Evolutionary conservation across 2,113 vertebrate genomes (phyloP), one percentile per base, ranked within the genome.

Genomic region (Mus pahari): DNA sequence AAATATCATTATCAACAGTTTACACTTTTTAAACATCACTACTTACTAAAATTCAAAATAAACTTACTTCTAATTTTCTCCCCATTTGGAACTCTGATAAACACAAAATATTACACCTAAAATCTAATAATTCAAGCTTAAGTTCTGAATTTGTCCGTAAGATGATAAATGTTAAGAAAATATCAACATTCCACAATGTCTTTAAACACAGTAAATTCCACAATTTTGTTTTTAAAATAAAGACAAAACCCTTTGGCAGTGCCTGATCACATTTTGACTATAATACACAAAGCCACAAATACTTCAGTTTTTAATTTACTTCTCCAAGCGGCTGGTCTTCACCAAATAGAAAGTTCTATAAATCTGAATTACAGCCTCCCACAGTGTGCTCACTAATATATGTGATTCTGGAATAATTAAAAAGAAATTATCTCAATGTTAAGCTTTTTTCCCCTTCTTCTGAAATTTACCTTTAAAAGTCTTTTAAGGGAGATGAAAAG

Each of bases 121-220:
- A 96, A 90, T 31, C 28, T 31, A 92, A 60, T 31, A 90, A 60
- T 31, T 95, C 75, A n/a, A 75, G 5, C n/a, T 78, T 31, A 19
- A 86, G 55, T 87, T 88, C 7, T 50, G 83, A 45, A 70, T 91
- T 87, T 92, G 91, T 68, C 84, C 14, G 17, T 66, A 89, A 87
- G 33, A 74, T 45, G 11, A 36, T 77, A 90, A 90, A 90, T 74
- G 31, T 95, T 90, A 92, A 90, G 48, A 66, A 55, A 7, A 0
- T 11, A 91, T 20, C 60, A 89, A 90, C 9, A 53, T 94, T 81
- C 64, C 81, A 78, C 14, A 58, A 1, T 79, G 78, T 84, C 55
- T 62, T 95, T 68, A 89, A 92, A 96, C 45, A 91, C 95, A 89
- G 14, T 91, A 82, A 77, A 75, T 92, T 62, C 74, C 53, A 92